Evolutionary conservation across 2,888 invertebrate genomes (phyloP).

Genomic region (Pachliopta kotzebuea): DNA sequence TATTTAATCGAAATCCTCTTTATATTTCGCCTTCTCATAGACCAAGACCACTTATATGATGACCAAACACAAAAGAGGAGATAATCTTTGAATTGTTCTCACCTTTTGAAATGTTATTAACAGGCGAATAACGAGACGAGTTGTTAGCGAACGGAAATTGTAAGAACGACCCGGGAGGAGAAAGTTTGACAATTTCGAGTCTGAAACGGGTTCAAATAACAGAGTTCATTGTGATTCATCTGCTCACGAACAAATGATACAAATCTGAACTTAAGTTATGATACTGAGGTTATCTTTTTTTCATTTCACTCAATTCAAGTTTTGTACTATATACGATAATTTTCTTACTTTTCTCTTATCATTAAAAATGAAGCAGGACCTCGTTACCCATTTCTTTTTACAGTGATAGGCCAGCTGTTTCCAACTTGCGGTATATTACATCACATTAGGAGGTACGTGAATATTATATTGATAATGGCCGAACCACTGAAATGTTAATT

Average conservation of each 20-base stretch:
- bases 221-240: constrained; percentile 3
- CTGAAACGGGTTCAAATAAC: constrained; percentile 2
- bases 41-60: background rate
- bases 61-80: constrained; percentile 6
- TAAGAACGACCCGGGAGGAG: background rate
- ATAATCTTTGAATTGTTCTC: constrained; percentile 2
- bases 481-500: no score
- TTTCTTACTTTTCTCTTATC: no score
- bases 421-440: no score
- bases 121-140: constrained; percentile 9
- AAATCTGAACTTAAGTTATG: background rate
- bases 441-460: no score
- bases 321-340: no score
- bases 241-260: background rate
- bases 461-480: no score
- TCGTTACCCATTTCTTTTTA: no score
- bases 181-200: constrained; percentile 11
- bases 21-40: background rate
- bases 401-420: no score
- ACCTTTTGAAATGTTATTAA: constrained; percentile 8
- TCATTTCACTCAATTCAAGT: no score
- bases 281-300: no score
- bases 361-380: no score
- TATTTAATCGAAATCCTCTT: background rate
- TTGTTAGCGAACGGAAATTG: constrained; percentile 10